These are phyloP conservation scores for Rhyacophila brunnea DNA, from an alignment of 1,140 invertebrate genomes.

Conservation along the genomic window DNA sequence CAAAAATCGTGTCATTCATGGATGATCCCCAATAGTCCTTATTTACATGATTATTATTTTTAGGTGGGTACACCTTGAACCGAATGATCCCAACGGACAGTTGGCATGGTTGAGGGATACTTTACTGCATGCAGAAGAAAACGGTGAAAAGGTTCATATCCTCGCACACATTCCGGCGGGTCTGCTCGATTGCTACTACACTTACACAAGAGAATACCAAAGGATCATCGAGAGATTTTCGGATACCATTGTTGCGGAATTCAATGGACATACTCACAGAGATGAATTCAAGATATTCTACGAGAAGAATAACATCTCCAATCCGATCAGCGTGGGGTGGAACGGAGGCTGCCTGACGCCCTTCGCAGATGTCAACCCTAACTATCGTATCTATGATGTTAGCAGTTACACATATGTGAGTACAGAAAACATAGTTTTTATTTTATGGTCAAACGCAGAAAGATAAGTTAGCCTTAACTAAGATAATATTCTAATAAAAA, in stretches of 20 bases:
- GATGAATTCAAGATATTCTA: constrained; percentile 74
- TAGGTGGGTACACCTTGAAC: constrained; percentile 63
- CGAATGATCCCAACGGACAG: constrained; percentile 65
- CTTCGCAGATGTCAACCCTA: constrained; percentile 70
- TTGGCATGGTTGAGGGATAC: constrained; percentile 74
- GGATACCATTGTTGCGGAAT: constrained; percentile 71
- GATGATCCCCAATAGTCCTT: too few species aligned
- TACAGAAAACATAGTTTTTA: too few species aligned
- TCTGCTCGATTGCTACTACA: constrained; percentile 62
- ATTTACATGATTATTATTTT: constrained; percentile 15
- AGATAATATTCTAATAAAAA: too few species aligned
- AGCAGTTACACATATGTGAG: constrained; percentile 63
- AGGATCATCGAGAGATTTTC: constrained; percentile 63
- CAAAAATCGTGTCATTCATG: too few species aligned
- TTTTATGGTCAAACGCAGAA: too few species aligned
- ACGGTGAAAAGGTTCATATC: constrained; percentile 76
- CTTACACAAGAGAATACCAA: constrained; percentile 66
- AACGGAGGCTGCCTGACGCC: constrained; percentile 74
- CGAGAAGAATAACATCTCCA: constrained; percentile 45
- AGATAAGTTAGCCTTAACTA: too few species aligned
- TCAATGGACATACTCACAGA: constrained; percentile 78
- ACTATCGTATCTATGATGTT: constrained; percentile 74
- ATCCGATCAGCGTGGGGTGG: constrained; percentile 69
- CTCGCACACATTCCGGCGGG: constrained; percentile 81
- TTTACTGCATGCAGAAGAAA: constrained; percentile 67